Percentiles rank a stretch among this genome's conserved stretches.
Conservation (phyloP, 2,888 invertebrate species). For the Drosophila atroscutellata region DNA sequence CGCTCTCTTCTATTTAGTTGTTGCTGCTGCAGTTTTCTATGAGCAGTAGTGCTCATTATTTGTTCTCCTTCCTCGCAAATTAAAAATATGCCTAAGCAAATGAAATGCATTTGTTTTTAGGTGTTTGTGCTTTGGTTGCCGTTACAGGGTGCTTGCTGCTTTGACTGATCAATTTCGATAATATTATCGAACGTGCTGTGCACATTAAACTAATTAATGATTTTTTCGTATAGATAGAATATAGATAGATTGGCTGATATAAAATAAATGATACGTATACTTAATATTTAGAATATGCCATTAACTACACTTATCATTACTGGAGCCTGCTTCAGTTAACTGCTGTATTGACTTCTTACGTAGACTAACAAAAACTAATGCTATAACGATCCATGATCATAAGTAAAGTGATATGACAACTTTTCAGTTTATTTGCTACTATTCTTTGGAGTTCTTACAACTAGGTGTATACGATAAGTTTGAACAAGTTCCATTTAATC, state of each 20-base stretch:
- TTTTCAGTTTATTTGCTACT: no score
- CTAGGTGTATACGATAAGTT: neutral
- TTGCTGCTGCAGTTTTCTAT: constrained; percentile 44
- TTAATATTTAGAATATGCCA: neutral
- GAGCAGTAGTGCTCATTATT: constrained; percentile 65
- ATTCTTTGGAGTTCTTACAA: neutral
- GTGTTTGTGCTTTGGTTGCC: constrained; percentile 34
- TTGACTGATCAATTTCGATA: neutral
- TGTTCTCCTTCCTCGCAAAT: constrained; percentile 83
- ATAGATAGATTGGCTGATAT: neutral
- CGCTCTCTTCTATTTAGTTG: constrained; percentile 10
- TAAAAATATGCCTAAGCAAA: constrained; percentile 79
- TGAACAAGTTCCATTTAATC: neutral
- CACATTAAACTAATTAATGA: neutral
- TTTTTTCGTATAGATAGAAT: neutral
- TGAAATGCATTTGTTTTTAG: constrained; percentile 54
- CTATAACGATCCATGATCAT: neutral
- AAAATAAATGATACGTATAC: constrained; percentile 1
- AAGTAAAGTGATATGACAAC: no score
- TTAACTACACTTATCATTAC: no score
- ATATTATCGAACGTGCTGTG: neutral
- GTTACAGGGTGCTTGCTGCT: constrained; percentile 55
- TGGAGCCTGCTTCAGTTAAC: neutral
- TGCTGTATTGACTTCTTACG: neutral
- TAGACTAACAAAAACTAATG: neutral